These are phyloP conservation scores for Xiphophorus maculatus DNA, from an alignment of 2,113 vertebrate genomes.

Conservation along the genomic window DNA sequence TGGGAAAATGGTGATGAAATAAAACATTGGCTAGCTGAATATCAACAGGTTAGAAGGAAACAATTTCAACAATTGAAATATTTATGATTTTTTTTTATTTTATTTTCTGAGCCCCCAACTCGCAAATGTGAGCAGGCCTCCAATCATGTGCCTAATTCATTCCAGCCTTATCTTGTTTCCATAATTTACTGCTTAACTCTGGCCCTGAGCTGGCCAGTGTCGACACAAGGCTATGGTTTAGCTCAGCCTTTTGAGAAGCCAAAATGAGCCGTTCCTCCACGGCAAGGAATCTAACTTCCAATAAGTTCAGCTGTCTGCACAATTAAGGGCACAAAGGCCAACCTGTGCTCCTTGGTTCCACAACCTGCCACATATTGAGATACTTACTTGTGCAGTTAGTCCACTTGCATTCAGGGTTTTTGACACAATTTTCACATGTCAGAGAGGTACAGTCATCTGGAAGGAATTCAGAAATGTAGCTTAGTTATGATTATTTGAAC, in stretches of 20 bases:
- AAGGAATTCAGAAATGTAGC: constrained; percentile 21
- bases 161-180: background rate
- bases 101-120: background rate
- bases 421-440: constrained; percentile 42
- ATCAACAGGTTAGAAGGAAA: background rate
- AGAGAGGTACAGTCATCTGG: constrained; percentile 19
- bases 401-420: constrained; percentile 51
- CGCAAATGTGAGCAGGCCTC: background rate
- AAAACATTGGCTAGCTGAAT: background rate
- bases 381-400: constrained; percentile 74
- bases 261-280: constrained; percentile 42
- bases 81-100: background rate
- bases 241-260: constrained; percentile 11
- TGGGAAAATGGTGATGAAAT: background rate
- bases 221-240: constrained; percentile 7
- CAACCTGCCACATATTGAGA: constrained; percentile 33
- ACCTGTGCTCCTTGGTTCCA: constrained; percentile 38
- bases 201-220: constrained; percentile 3
- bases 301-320: constrained; percentile 31
- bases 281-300: constrained; percentile 27
- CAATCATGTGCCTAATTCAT: background rate
- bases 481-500: constrained; percentile 9
- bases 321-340: constrained; percentile 42
- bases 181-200: constrained; percentile 24
- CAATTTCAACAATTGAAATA: background rate